These are phyloP conservation scores for Euwallacea similis DNA, from an alignment of 1,140 invertebrate species.

Conservation along the genomic window DNA sequence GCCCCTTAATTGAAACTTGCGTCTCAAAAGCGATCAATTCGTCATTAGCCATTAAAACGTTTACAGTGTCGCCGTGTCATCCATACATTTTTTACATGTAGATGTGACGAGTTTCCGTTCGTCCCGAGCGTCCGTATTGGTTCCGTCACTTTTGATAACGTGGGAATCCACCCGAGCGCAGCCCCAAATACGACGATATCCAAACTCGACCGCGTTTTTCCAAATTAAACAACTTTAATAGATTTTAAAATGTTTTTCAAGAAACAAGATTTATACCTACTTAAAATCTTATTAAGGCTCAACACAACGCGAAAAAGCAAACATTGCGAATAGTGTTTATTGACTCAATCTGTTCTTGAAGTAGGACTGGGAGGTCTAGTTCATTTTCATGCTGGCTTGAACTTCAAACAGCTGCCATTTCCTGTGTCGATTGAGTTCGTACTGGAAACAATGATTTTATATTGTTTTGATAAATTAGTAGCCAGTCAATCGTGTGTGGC, in stretches of 20 bases:
- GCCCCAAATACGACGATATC: too few species aligned
- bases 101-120: background rate
- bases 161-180: too few species aligned
- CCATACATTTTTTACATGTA: background rate
- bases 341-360: background rate
- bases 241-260: too few species aligned
- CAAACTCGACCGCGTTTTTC: too few species aligned
- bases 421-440: background rate
- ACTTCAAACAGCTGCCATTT: background rate
- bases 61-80: background rate
- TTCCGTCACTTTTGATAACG: too few species aligned
- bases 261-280: background rate
- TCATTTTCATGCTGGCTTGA: background rate
- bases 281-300: background rate
- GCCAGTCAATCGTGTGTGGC: background rate
- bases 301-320: background rate
- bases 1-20: constrained; percentile 14
- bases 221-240: too few species aligned
- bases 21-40: constrained; percentile 1
- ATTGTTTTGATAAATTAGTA: background rate
- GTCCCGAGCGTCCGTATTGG: background rate
- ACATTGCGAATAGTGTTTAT: background rate
- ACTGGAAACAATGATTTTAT: too few species aligned
- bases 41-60: background rate
- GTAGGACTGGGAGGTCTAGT: constrained; percentile 1